phyloP scores from a whole-genome alignment of 2,888 invertebrate genomes.

The Cerastis leucographa region DNA sequence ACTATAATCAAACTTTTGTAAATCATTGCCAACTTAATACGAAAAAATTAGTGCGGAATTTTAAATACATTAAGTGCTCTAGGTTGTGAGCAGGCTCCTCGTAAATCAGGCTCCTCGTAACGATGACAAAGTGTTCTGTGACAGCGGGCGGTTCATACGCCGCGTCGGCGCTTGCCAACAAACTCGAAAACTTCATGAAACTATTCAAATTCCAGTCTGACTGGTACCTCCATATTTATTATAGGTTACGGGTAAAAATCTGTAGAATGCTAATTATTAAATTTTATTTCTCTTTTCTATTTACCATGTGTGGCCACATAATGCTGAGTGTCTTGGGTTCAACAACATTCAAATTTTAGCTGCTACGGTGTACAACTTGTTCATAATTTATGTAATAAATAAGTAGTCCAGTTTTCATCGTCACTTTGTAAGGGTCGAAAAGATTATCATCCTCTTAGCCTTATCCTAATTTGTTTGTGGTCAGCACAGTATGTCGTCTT shows the following conservation, averaged over 20 bases:
- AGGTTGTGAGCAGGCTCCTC: conserved; percentile 27
- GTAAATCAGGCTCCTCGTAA: conserved; percentile 52
- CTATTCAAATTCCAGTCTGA: conserved; percentile 14
- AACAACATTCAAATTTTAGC: not conserved
- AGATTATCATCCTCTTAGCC: not conserved
- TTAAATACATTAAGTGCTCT: conserved; percentile 7
- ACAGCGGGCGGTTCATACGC: conserved; percentile 28
- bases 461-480: no score
- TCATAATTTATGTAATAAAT: not conserved
- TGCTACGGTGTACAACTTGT: not conserved
- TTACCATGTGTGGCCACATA: not conserved
- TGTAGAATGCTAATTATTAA: not conserved
- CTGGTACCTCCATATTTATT: conserved; percentile 7
- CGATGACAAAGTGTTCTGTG: conserved; percentile 57
- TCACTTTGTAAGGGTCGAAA: not conserved
- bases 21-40: conserved; percentile 2
- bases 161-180: conserved; percentile 38
- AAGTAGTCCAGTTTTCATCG: not conserved
- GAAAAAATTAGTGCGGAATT: not conserved
- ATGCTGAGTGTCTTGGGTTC: not conserved
- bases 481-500: not conserved
- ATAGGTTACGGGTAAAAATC: not conserved
- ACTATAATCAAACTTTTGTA: conserved; percentile 6
- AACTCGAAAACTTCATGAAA: conserved; percentile 41
- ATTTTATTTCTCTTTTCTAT: not conserved